Conservation (phyloP, 1,140 invertebrate genomes). For the Drosophila biarmipes region DNA sequence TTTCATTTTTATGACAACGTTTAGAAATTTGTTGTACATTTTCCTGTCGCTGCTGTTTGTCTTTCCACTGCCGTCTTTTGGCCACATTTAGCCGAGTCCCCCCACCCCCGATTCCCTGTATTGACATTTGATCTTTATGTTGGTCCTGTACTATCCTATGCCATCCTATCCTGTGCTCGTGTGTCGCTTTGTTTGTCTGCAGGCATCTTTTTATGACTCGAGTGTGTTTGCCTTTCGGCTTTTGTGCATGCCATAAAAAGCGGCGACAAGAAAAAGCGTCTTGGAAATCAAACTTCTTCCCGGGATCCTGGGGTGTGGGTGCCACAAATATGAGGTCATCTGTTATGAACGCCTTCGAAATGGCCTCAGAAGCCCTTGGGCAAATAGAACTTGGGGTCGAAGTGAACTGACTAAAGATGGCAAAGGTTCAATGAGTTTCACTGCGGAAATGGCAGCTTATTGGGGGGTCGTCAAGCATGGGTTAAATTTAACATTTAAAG, state of each 20-base stretch:
- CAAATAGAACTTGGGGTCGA: constrained; percentile 50
- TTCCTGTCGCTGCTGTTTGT: constrained; percentile 69
- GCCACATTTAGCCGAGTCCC: constrained; percentile 66
- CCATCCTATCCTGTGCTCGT: constrained; percentile 27
- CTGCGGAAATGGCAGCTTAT: constrained; percentile 27
- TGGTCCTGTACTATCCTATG: constrained; percentile 39
- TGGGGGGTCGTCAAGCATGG: neutral
- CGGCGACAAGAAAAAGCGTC: constrained; percentile 52
- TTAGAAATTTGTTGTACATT: constrained; percentile 80
- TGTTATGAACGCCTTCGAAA: constrained; percentile 68
- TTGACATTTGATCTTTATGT: constrained; percentile 83
- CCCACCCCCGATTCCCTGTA: constrained; percentile 31
- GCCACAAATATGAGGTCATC: constrained; percentile 77
- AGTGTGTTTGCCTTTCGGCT: constrained; percentile 82
- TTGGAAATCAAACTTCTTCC: constrained; percentile 65
- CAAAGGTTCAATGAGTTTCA: constrained; percentile 37
- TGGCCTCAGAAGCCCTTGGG: constrained; percentile 64
- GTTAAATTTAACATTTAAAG: constrained; percentile 1
- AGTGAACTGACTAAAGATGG: constrained; percentile 15
- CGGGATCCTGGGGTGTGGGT: constrained; percentile 6
- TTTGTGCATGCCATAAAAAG: constrained; percentile 72
- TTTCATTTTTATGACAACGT: constrained; percentile 83
- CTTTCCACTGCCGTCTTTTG: constrained; percentile 60
- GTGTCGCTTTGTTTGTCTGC: constrained; percentile 81
- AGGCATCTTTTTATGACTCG: constrained; percentile 82